Evolutionary conservation across 2,113 vertebrate species (phyloP), one percentile per base, ranked within the genome.

Genomic region (Oryzias celebensis): DNA sequence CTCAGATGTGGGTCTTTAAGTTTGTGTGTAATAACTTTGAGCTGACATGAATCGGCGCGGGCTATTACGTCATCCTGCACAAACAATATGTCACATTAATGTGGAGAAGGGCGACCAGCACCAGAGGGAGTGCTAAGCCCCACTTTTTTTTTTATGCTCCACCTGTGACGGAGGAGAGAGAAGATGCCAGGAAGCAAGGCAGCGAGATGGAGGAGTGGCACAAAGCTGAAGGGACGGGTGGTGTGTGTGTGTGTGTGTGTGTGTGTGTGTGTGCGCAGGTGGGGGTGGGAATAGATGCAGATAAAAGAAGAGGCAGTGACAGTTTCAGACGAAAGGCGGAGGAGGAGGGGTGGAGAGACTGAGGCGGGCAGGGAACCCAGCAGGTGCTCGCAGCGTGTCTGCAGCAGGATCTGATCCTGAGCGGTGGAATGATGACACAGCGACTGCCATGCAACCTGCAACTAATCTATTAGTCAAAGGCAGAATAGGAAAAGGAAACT

Each of bases 221-320:
- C 55, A 49, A 52, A 57, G 67, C 3, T 42, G 61, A 62, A 23
- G 70, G 55, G 68, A 60, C 53, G 47, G 54, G 67, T 50, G 47
- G 54, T 64, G 68, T 28, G 26, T 6, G 7, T 28, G 5, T 28
- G 54, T 64, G 68, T 28, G 26, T 6, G 7, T 28, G 5, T 28
- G 26, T 28, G 26, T 28, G 26, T 28, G 26, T 26, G 26, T 28
- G 26, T 52, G 63, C 46, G 47, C 47, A 52, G 55, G 17, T 14
- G 54, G 61, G 69, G 58, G 67, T 65, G 64, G 62, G 61, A 75
- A 68, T 68, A 77, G 80, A 85, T 73, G 68, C 65, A 85, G 82
- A 86, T 87, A 75, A 85, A 85, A 85, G 84, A 78, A 68, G 76
- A 44, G 58, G 67, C 64, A 72, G 67, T 83, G 84, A 86, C 84